Base-by-base conservation (phyloP, 2,113 vertebrate genomes). In the Alethe diademata region DNA sequence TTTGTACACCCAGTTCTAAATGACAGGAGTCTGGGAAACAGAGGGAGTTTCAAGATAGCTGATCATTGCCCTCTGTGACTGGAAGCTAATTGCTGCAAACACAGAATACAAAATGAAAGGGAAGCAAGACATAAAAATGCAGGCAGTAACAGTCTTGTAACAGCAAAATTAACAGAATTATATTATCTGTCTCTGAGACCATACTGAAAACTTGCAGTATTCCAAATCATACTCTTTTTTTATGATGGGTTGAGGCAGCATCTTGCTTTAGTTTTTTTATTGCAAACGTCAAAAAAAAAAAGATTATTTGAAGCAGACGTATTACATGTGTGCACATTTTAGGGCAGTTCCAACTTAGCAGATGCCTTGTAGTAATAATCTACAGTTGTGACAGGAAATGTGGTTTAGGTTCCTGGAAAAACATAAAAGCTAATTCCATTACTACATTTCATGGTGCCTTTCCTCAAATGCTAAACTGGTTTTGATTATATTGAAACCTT, bases 371-470 rank as follows among this genome's bases (percentile, higher is more conserved):
- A 97, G 98, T 98, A 98, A 97, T 97, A 98, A 96, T 92, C 95
- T 96, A 96, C 97, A 98, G 97, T 98, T 98, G 97, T 97, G 98
- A 98, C 97, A 98, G 98, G 98, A 98, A 98, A 98, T 97, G 97
- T 97, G 98, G 97, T 97, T 98, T 98, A 93, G 97, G 96, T 96
- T 98, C 97, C 97, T 98, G 97, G 98, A 97, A 97, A 97, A 98
- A 98, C 97, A 98, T 98, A 96, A 98, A 98, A 98, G 98, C 96
- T 98, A 98, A 98, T 98, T 98, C 98, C 94, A 97, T 97, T 98
- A 98, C 95, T 95, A 93, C 94, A 96, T 98, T 98, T 97, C 97
- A 98, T 95, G 96, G 97, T 97, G 94, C 96, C 97, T 97, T 96
- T 97, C 96, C 96, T 97, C 96, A 96, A 97, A 97, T 90, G 78